Evolutionary conservation across 2,113 vertebrate species (phyloP), one percentile per base, ranked within the genome.

Genomic region (Stomatorhinus ivindoensis): DNA sequence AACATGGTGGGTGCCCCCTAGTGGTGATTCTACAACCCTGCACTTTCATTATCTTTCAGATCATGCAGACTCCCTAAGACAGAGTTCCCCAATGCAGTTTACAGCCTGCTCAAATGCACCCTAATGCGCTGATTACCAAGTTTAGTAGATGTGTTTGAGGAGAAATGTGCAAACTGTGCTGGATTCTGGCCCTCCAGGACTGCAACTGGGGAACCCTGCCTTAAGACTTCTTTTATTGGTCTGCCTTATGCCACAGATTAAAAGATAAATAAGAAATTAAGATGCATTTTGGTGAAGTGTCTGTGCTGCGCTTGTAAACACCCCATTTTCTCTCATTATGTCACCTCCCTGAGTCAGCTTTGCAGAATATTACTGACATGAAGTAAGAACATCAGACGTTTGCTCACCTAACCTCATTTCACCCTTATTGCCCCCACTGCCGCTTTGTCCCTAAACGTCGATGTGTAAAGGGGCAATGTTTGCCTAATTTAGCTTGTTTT

Each of bases 1-100:
- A 98, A 96, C 94, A 98, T 97, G 98, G 98, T 98, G 95, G 93
- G 97, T 94, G 84, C 89, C 88, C 39, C 48, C 4, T 27, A 53
- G 85, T 87, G 85, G 50, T 55, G 48, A 87, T 39, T 55, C 85
- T 42, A 5, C 27, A 87, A 35, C 1, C 50, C 47, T 53, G 85
- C 19, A 53, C 0, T 10, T 84, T 21, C 5, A 39, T 76, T 53
- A 58, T n/a, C 27, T 27, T 31, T 24, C 73, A 47, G 80, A 10
- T 73, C 76, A 87, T 39, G 48, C 46, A 42, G 10, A 76, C 46
- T 42, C 44, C 58, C 58, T 31, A 69, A 31, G 10, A 27, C 61
- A 27, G 61, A 3, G 21, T 11, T 65, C 61, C 61, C 61, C n/a
- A 69, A 8, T 69, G 61, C 10, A 69, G 10, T 31, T 11, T 31